Conservation (phyloP, 1,140 invertebrate species). For the Probaryconus sp. region DNA sequence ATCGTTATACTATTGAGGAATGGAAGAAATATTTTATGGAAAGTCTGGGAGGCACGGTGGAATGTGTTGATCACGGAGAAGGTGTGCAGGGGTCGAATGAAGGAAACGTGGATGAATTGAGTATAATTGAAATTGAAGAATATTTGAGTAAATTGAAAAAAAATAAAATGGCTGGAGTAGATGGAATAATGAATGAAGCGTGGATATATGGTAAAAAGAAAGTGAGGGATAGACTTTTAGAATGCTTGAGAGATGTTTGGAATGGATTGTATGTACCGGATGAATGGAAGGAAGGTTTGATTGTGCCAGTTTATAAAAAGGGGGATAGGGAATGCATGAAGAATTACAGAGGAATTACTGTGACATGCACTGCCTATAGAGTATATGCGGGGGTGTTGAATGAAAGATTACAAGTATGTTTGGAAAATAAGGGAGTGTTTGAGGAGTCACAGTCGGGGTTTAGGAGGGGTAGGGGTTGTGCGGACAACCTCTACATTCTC, state of each 20-base stretch:
- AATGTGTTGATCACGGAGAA: background rate
- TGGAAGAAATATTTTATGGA: background rate
- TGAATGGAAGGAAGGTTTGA: background rate
- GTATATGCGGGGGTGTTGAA: no score
- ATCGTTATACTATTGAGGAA: background rate
- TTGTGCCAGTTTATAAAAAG: conserved; percentile 19
- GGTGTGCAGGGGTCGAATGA: background rate
- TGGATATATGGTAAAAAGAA: conserved; percentile 7
- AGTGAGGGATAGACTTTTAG: background rate
- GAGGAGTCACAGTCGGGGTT: no score
- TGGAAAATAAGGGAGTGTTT: no score
- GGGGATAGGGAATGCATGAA: conserved; percentile 1
- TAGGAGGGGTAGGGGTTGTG: background rate
- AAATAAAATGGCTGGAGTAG: conserved; percentile 15
- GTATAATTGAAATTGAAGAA: no score
- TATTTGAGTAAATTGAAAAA: conserved; percentile 10
- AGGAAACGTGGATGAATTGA: background rate
- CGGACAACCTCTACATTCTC: no score
- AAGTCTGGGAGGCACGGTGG: background rate
- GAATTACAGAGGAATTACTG: conserved; percentile 13
- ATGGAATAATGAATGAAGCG: conserved; percentile 22
- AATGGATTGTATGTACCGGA: background rate
- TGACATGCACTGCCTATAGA: no score
- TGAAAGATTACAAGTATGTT: no score
- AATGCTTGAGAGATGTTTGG: background rate